A percentile compares a stretch with the other conserved stretches of the same genome.
These are phyloP conservation scores for Dexiosoma caninum DNA, from an alignment of 2,888 invertebrate species.

Conservation along the genomic window DNA sequence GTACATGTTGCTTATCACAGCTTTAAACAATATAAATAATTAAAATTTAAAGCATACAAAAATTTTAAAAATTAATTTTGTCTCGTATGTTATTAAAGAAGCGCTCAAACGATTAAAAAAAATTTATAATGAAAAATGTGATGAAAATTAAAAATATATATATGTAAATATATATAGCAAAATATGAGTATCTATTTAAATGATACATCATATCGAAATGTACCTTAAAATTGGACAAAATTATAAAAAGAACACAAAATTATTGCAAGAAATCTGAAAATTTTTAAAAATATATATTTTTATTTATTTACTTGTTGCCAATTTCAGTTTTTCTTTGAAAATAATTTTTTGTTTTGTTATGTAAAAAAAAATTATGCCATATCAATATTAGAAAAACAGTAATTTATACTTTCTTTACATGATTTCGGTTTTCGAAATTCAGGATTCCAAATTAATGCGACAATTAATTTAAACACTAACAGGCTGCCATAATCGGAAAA, in stretches of 20 bases:
- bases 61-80: constrained; percentile 25
- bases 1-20: not conserved
- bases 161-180: constrained; percentile 60
- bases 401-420: not conserved
- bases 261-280: constrained; percentile 22
- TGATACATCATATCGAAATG: constrained; percentile 57
- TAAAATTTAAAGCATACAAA: constrained; percentile 26
- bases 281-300: not conserved
- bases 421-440: not conserved
- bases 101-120: constrained; percentile 38
- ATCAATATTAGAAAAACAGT: constrained; percentile 42
- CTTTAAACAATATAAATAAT: constrained; percentile 2
- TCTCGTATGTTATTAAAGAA: constrained; percentile 39
- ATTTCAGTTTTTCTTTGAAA: constrained; percentile 42
- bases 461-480: no score
- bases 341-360: constrained; percentile 25
- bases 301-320: constrained; percentile 31
- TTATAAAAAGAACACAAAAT: constrained; percentile 37
- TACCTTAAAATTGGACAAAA: constrained; percentile 61
- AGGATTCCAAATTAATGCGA: not conserved
- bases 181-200: constrained; percentile 34
- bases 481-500: no score
- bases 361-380: constrained; percentile 55
- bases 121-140: constrained; percentile 57
- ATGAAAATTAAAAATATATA: constrained; percentile 62